These are phyloP conservation scores for Pseudobourletiella spinata DNA, from an alignment of 1,140 invertebrate species.

Conservation along the genomic window DNA sequence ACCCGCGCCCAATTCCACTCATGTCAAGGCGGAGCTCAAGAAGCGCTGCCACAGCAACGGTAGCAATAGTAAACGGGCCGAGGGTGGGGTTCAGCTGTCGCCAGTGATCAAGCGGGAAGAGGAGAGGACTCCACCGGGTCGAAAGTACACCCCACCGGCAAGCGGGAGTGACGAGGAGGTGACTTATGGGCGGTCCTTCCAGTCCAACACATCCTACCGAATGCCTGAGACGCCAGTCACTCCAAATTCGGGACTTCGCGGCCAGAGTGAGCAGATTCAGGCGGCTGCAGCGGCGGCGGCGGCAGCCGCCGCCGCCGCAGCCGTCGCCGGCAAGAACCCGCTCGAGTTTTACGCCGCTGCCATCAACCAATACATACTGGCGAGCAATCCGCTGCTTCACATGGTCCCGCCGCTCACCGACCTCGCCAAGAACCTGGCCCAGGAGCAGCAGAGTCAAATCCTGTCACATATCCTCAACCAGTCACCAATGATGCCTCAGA, in stretches of 20 bases:
- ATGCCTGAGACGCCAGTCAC: conserved; percentile 3
- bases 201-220: neutral
- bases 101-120: neutral
- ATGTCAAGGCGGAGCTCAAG: neutral
- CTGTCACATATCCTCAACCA: conserved; percentile 12
- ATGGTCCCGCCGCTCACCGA: conserved; percentile 1
- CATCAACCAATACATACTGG: conserved; percentile 21
- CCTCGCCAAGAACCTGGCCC: neutral
- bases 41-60: neutral
- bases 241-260: conserved; percentile 1
- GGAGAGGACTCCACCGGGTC: neutral
- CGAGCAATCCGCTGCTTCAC: conserved; percentile 15
- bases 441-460: conserved; percentile 12
- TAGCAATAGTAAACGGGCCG: neutral
- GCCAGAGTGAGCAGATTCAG: neutral
- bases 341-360: conserved; percentile 11
- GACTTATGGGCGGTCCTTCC: neutral
- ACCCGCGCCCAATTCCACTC: conserved; percentile 3
- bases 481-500: conserved; percentile 4
- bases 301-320: neutral
- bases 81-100: neutral
- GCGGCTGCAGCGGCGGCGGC: neutral
- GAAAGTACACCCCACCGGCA: neutral
- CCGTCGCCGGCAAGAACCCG: conserved; percentile 11
- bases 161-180: neutral